Conservation (phyloP, 2,888 invertebrate species). For the Anagyrus pseudococci region DNA sequence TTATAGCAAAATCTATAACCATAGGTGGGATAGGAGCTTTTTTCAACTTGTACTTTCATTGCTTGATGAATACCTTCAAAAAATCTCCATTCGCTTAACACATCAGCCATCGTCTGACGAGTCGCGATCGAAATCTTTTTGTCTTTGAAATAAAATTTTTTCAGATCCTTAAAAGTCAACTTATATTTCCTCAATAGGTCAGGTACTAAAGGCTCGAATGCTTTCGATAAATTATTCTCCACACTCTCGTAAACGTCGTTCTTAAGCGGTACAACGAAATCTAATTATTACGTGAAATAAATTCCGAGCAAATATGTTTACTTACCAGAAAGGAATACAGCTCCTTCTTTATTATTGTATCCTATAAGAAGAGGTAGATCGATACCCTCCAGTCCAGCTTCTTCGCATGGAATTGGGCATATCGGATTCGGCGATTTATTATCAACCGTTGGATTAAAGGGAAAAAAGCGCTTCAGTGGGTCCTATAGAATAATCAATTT, state of each 20-base stretch:
- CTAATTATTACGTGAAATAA: no score
- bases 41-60: slow-evolving; percentile 39
- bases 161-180: slow-evolving; percentile 40
- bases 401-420: slow-evolving; percentile 38
- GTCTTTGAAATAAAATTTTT: slow-evolving; percentile 44
- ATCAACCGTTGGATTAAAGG: slow-evolving; percentile 46
- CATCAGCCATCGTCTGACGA: slow-evolving; percentile 33
- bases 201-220: no score
- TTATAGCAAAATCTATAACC: slow-evolving; percentile 48
- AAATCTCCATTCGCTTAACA: slow-evolving; percentile 44
- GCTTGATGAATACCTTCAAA: slow-evolving; percentile 41
- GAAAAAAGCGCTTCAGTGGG: no score
- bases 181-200: slow-evolving; percentile 3
- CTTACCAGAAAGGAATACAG: slow-evolving; percentile 14
- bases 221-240: no score
- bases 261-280: no score
- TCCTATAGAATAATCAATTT: slow-evolving; percentile 20
- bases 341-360: slow-evolving; percentile 46
- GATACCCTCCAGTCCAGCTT: slow-evolving; percentile 38
- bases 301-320: no score
- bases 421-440: slow-evolving; percentile 46
- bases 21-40: slow-evolving; percentile 41
- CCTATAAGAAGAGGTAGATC: slow-evolving; percentile 51
- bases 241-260: no score
- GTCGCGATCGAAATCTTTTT: slow-evolving; percentile 31